A percentile compares a stretch with the other conserved stretches of the same genome.
Evolutionary conservation across 2,888 invertebrate genomes (phyloP).

Genomic region (Macrophya annulata): DNA sequence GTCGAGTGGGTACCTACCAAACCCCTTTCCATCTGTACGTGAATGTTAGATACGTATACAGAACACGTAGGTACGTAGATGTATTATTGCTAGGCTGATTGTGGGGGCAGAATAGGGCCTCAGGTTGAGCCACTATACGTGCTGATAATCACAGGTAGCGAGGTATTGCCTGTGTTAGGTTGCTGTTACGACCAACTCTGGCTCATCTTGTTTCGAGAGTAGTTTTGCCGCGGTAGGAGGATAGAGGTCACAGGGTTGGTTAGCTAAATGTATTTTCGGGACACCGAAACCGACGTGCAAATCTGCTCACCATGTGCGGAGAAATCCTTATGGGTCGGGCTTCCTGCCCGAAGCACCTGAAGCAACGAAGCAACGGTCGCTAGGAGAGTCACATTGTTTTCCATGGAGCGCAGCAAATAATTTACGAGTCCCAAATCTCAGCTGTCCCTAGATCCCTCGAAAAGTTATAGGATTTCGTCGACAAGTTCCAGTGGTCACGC

Average conservation of each 20-base stretch:
- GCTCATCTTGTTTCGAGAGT: background rate
- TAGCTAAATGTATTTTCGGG: background rate
- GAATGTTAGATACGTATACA: slow-evolving; percentile 56
- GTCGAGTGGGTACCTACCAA: slow-evolving; percentile 38
- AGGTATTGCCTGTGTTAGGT: slow-evolving; percentile 75
- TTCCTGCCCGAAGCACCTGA: slow-evolving; percentile 45
- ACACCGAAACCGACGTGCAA: background rate
- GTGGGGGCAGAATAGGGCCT: slow-evolving; percentile 72
- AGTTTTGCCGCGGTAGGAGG: background rate
- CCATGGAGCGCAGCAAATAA: slow-evolving; percentile 21
- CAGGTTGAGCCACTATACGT: slow-evolving; percentile 70
- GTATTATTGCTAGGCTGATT: slow-evolving; percentile 69
- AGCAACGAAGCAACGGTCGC: background rate
- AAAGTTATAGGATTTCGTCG: slow-evolving; percentile 34
- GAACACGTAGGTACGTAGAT: slow-evolving; percentile 60
- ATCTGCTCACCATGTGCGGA: slow-evolving; percentile 35
- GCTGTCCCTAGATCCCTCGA: background rate
- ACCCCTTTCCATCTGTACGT: slow-evolving; percentile 53
- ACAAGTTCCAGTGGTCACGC: slow-evolving; percentile 38
- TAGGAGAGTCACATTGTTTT: slow-evolving; percentile 27
- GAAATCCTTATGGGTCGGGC: background rate
- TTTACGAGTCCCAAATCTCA: slow-evolving; percentile 47
- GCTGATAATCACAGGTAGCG: slow-evolving; percentile 76
- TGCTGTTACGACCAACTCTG: slow-evolving; percentile 60
- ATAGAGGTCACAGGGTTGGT: background rate